phyloP scores from a whole-genome alignment of 2,797 vertebrate species.

The Muraenolepis orangiensis region DNA sequence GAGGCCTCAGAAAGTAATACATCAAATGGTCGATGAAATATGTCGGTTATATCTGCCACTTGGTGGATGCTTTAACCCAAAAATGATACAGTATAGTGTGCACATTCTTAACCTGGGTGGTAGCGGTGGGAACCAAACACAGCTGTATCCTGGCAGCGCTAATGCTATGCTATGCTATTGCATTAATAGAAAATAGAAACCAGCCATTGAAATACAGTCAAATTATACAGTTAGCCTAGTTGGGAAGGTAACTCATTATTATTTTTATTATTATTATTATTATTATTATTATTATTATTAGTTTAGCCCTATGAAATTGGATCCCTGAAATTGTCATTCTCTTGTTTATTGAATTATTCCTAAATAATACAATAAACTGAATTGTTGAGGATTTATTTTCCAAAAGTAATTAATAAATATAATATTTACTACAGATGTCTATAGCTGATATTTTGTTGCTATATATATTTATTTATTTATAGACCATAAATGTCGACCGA shows the following conservation, averaged over 20 bases:
- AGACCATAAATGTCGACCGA: too few relatives aligned
- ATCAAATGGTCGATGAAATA: neutral
- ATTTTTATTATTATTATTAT: neutral
- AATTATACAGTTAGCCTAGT: neutral
- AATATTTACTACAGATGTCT: too few relatives aligned
- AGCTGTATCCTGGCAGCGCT: neutral
- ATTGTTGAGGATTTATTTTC: neutral
- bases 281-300: neutral
- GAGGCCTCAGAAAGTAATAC: neutral
- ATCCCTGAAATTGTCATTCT: too few relatives aligned
- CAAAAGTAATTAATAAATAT: neutral
- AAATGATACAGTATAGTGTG: neutral
- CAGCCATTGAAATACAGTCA: too few relatives aligned
- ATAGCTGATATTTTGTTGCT: too few relatives aligned
- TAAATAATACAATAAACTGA: too few relatives aligned
- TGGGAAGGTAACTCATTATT: neutral
- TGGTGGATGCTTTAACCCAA: neutral
- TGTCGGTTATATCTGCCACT: neutral
- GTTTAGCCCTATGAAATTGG: too few relatives aligned
- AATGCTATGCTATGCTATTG: neutral
- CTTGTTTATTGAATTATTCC: neutral
- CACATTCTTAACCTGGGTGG: neutral
- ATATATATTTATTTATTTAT: too few relatives aligned
- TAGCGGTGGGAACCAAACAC: neutral
- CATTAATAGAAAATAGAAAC: too few relatives aligned